Evolutionary conservation across 1,140 invertebrate genomes (phyloP).

Genomic region (Gonatopus flavifemur): DNA sequence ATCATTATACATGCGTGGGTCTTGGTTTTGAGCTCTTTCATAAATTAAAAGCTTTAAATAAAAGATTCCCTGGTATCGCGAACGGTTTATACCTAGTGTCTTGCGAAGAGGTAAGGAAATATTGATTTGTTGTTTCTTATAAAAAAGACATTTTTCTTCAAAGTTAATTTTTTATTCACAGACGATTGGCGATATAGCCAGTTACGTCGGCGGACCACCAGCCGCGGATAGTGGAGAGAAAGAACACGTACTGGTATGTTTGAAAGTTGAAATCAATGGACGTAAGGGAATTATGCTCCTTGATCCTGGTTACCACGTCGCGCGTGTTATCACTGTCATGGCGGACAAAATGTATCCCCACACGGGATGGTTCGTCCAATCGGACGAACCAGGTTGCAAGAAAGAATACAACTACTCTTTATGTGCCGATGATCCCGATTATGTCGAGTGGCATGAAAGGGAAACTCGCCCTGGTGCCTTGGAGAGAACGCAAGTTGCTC

Average conservation of each 20-base stretch:
- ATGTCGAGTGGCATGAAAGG: constrained; percentile 80
- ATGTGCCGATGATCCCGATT: constrained; percentile 66
- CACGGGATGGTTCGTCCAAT: constrained; percentile 84
- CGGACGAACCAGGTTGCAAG: constrained; percentile 69
- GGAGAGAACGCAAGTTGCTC: constrained; percentile 55
- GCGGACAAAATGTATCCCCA: constrained; percentile 80
- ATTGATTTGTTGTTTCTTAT: neutral
- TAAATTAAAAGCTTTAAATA: constrained; percentile 59
- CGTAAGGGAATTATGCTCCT: constrained; percentile 76
- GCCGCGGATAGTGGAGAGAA: constrained; percentile 73
- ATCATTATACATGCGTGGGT: constrained; percentile 86
- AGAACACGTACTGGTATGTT: constrained; percentile 84
- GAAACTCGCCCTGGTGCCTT: constrained; percentile 64
- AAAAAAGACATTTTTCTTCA: neutral
- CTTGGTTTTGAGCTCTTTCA: constrained; percentile 77
- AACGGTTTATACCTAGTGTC: constrained; percentile 75
- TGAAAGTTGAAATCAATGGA: constrained; percentile 72
- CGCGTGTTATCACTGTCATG: constrained; percentile 84
- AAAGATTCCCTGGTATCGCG: constrained; percentile 67
- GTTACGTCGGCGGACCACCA: constrained; percentile 65
- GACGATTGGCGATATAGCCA: constrained; percentile 67
- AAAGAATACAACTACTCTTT: constrained; percentile 82
- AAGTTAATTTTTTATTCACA: constrained; percentile 10
- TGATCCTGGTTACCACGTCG: constrained; percentile 89
- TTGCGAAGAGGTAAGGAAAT: constrained; percentile 74